Evolutionary conservation across 2,113 vertebrate genomes (phyloP).

Genomic region (Pteronura brasiliensis): DNA sequence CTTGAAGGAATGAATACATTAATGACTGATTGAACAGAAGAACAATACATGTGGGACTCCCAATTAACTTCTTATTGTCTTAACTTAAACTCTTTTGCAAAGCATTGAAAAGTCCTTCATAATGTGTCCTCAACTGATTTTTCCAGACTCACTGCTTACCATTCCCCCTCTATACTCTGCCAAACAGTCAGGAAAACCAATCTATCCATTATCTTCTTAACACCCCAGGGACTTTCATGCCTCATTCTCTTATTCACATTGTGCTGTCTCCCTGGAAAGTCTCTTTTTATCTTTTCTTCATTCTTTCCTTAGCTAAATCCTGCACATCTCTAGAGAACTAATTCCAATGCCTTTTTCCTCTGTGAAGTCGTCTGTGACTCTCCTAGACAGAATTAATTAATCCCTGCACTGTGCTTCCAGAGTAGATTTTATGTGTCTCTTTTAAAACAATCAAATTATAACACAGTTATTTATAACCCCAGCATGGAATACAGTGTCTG

Average conservation of each 20-base stretch:
- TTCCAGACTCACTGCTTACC: background rate
- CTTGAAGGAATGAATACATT: background rate
- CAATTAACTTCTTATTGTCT: background rate
- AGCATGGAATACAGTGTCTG: constrained; percentile 13
- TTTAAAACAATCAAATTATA: constrained; percentile 64
- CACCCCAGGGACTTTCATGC: background rate
- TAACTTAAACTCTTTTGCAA: background rate
- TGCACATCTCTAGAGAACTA: constrained; percentile 17
- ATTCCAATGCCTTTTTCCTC: constrained; percentile 36
- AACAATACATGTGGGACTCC: background rate
- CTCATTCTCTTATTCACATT: background rate
- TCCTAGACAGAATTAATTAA: constrained; percentile 41
- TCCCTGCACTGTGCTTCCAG: background rate
- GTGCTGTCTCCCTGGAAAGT: background rate
- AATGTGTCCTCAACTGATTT: background rate
- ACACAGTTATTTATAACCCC: constrained; percentile 33
- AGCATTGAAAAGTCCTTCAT: background rate
- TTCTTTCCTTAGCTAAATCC: background rate
- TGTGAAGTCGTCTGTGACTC: constrained; percentile 31
- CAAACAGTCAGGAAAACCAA: background rate
- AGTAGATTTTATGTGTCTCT: constrained; percentile 44
- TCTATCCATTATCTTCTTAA: background rate
- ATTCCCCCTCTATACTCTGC: background rate
- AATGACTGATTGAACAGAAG: background rate
- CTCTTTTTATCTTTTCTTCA: constrained; percentile 7